Evolutionary conservation across 2,113 vertebrate species (phyloP), one percentile per base, ranked within the genome.

Genomic region (Oryzias javanicus): DNA sequence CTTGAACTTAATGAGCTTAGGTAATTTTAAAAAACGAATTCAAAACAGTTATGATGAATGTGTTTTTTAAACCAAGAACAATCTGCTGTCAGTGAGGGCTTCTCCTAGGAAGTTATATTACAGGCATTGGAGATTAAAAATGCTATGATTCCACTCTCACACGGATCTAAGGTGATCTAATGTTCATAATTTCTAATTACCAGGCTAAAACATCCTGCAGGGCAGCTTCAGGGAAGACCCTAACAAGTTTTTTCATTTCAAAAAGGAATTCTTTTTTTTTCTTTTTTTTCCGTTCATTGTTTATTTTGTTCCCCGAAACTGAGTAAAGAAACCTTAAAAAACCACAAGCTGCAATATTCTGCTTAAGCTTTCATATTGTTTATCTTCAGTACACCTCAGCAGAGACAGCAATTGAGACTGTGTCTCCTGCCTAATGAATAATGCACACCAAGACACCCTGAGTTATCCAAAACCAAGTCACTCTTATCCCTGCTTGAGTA

Each of bases 351-450:
- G 52, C 69, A 84, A 70, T 82, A 71, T 60, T 27, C 56, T 71
- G 58, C 87, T 87, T 81, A 85, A 79, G 73, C 79, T 88, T 75
- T 86, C 67, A 75, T 88, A 64, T 64, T 69, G 54, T 68, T 67
- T 67, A 64, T 83, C 76, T 84, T 51, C 58, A 65, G 54, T 42
- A 71, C 67, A 86, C 67, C 55, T 76, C 66, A 68, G 69, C 78
- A 50, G 29, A 63, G 59, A 75, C 71, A 74, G 77, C 53, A 69
- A 54, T 61, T 80, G 80, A 85, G 84, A 82, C 82, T 86, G 86
- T 89, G 70, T 85, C 80, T 78, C 87, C 84, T 81, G 80, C 71
- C 57, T 70, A 84, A 91, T 95, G 92, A 94, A 95, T 95, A 92
- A 95, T 94, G 92, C 92, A 94, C 90, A 73, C 60, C 62, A 58